phyloP scores from a whole-genome alignment of 2,113 vertebrate genomes.

The Eupsittula cactorum region DNA sequence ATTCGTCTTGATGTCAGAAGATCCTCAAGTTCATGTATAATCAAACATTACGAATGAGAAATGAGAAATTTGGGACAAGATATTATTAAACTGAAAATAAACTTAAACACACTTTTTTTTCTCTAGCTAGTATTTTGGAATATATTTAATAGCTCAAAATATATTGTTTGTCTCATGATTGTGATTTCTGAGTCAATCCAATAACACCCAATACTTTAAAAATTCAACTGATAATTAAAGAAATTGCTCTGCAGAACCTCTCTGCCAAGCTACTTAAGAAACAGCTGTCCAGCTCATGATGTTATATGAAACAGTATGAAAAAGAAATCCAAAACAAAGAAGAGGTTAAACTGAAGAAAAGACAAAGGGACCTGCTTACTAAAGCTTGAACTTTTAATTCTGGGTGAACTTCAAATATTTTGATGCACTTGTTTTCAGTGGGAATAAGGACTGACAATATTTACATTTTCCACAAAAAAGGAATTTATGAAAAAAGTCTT shows the following conservation, averaged over 20 bases:
- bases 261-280: not conserved
- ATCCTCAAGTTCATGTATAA: not conserved
- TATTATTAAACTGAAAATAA: not conserved
- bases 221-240: not conserved
- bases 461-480: not conserved
- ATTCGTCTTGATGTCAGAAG: not conserved
- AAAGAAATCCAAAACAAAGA: not conserved
- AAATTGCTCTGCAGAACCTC: not conserved
- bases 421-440: not conserved
- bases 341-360: not conserved
- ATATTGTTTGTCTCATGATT: not conserved
- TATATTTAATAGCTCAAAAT: not conserved
- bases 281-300: not conserved
- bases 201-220: not conserved
- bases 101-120: accelerated
- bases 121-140: not conserved
- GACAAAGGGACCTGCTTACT: not conserved
- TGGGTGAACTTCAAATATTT: not conserved
- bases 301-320: not conserved
- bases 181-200: not conserved
- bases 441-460: not conserved
- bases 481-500: not conserved
- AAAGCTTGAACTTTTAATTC: not conserved
- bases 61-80: not conserved
- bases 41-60: not conserved